Evolutionary conservation across 2,113 vertebrate genomes (phyloP), one percentile per base, ranked within the genome.

Genomic region (Procavia capensis): DNA sequence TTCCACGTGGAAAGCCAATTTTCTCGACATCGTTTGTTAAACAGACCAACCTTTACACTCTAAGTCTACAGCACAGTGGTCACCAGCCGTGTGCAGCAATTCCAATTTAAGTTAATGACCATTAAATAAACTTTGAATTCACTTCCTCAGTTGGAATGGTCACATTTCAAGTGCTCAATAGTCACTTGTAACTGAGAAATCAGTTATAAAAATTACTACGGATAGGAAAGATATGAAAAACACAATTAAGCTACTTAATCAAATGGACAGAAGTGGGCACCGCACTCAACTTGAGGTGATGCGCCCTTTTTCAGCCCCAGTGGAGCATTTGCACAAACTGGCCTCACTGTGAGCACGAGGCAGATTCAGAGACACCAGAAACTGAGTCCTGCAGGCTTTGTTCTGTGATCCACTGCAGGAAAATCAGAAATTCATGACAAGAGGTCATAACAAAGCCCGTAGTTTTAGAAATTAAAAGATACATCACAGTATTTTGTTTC

Each of bases 221-320:
- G 74, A 2, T 14, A 2, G 29, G 50, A 17, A 9, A 36, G n/a
- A 11, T 2, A 10, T 6, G 3, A 3, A 11, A 31, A 10, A 34
- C 31, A 25, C 29, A 3, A 13, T n/a, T 19, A 6, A 1, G 6
- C 24, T 0, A 19, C 14, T n/a, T 9, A 4, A 29, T 2, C 3
- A 20, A 6, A 0, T 0, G 4, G 85, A 39, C 0, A 0, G 10
- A 8, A 0, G 2, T 0, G 19, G 24, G 16, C 3, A 0, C 54
- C 0, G 5, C 1, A 0, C 36, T 79, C 5, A 3, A 4, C 2
- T 9, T 19, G 31, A 20, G 27, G 61, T 13, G 3, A 9, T 29
- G 1, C 43, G 16, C 10, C n/a, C n/a, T 14, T 2, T 6, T 4
- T 27, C 1, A 14, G 74, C 8, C 13, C 29, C 74, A 27, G 3